These are phyloP conservation scores for Chelmon rostratus DNA, from an alignment of 2,797 vertebrate species.

Conservation along the genomic window DNA sequence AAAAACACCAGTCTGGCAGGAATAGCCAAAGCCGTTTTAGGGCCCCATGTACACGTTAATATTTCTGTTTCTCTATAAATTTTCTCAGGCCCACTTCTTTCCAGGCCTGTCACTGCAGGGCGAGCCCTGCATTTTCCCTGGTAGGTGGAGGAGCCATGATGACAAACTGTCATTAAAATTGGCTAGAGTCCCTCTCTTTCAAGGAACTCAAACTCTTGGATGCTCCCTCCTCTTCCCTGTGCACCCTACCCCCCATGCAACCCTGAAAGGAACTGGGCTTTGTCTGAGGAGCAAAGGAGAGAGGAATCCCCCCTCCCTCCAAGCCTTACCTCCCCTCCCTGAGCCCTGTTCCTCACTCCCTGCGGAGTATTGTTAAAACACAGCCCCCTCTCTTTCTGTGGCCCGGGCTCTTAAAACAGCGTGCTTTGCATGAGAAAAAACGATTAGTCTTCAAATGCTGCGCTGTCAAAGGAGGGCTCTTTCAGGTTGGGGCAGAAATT, in stretches of 20 bases:
- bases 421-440: conserved; percentile 90
- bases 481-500: conserved; percentile 82
- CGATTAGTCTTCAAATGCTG: conserved; percentile 88
- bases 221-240: conserved; percentile 59
- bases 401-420: conserved; percentile 84
- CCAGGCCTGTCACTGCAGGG: conserved; percentile 67
- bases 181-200: conserved; percentile 73
- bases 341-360: conserved; percentile 84
- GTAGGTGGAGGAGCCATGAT: conserved; percentile 66
- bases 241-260: conserved; percentile 69
- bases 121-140: conserved; percentile 51
- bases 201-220: conserved; percentile 84
- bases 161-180: conserved; percentile 80
- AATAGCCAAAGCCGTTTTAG: conserved; percentile 80
- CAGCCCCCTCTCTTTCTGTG: conserved; percentile 76
- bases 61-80: conserved; percentile 81
- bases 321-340: conserved; percentile 61
- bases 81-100: conserved; percentile 67
- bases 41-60: conserved; percentile 78
- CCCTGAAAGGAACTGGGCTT: conserved; percentile 86
- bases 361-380: conserved; percentile 89
- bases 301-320: conserved; percentile 55
- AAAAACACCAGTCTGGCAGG: conserved; percentile 83
- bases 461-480: conserved; percentile 81
- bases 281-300: conserved; percentile 83